Percentiles rank a stretch among this genome's conserved stretches.
Conservation (phyloP, 1,140 invertebrate genomes). For the Stegodyphus dumicola region DNA sequence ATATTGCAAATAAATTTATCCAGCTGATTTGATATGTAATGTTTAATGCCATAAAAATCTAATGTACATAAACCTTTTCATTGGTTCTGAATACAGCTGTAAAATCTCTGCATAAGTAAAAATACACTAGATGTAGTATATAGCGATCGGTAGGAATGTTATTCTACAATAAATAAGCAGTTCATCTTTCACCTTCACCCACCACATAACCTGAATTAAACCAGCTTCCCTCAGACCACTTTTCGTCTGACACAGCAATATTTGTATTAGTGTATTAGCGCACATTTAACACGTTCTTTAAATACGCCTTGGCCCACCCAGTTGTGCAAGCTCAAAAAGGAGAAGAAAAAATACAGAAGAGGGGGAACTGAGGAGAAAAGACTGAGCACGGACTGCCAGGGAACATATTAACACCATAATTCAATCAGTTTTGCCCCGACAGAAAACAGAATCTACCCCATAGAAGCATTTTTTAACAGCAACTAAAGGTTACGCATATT, state of each 20-base stretch:
- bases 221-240: background rate
- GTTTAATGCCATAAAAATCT: too few relatives aligned
- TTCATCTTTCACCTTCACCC: too few relatives aligned
- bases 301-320: background rate
- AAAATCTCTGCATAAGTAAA: too few relatives aligned
- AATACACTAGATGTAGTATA: too few relatives aligned
- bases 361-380: background rate
- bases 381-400: background rate
- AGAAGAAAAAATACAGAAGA: background rate
- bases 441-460: conserved; percentile 31
- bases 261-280: too few relatives aligned
- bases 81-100: too few relatives aligned
- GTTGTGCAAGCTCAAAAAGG: background rate
- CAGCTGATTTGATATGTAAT: too few relatives aligned
- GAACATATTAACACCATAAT: conserved; percentile 53
- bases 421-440: conserved; percentile 42
- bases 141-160: too few relatives aligned
- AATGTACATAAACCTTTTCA: too few relatives aligned
- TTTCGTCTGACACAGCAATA: background rate
- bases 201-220: too few relatives aligned
- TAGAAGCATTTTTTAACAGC: conserved; percentile 32
- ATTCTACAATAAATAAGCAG: too few relatives aligned
- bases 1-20: too few relatives aligned
- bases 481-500: background rate
- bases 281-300: conserved; percentile 13